Evolutionary conservation across 2,888 invertebrate genomes (phyloP).

Genomic region (Chrysolina haemoptera): DNA sequence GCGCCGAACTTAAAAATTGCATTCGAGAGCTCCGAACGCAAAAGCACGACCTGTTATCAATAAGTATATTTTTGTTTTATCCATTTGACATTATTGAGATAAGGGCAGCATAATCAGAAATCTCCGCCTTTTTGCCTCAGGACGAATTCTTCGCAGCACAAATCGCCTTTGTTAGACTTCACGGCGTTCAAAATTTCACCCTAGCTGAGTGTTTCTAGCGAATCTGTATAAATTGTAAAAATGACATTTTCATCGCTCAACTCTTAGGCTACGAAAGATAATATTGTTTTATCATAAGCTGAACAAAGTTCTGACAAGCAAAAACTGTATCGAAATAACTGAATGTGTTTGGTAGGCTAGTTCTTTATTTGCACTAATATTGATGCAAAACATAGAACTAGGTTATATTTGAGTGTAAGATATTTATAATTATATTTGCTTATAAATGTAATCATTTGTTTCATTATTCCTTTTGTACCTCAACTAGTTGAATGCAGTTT

Average conservation of each 20-base stretch:
- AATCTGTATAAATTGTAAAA: constrained; percentile 50
- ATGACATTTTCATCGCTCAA: constrained; percentile 61
- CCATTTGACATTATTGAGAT: too few relatives aligned
- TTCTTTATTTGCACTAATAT: constrained; percentile 61
- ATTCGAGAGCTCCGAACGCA: too few relatives aligned
- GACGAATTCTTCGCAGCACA: neutral
- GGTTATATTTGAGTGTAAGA: constrained; percentile 70
- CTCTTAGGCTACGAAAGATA: constrained; percentile 55
- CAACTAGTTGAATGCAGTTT: too few relatives aligned
- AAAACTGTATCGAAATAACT: constrained; percentile 63
- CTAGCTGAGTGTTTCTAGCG: constrained; percentile 23
- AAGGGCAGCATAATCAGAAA: neutral
- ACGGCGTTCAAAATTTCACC: constrained; percentile 9
- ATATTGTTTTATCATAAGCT: constrained; percentile 60
- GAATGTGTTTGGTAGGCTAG: constrained; percentile 69
- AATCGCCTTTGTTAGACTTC: neutral
- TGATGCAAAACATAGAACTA: constrained; percentile 67
- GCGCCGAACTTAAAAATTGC: too few relatives aligned
- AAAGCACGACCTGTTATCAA: too few relatives aligned
- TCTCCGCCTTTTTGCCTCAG: neutral
- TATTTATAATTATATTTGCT: constrained; percentile 72
- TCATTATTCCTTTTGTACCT: neutral
- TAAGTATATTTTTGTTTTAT: too few relatives aligned
- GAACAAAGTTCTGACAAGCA: constrained; percentile 63
- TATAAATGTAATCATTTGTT: constrained; percentile 64